Conservation (phyloP, 2,797 vertebrate species). For the Luscinia megarhynchos region DNA sequence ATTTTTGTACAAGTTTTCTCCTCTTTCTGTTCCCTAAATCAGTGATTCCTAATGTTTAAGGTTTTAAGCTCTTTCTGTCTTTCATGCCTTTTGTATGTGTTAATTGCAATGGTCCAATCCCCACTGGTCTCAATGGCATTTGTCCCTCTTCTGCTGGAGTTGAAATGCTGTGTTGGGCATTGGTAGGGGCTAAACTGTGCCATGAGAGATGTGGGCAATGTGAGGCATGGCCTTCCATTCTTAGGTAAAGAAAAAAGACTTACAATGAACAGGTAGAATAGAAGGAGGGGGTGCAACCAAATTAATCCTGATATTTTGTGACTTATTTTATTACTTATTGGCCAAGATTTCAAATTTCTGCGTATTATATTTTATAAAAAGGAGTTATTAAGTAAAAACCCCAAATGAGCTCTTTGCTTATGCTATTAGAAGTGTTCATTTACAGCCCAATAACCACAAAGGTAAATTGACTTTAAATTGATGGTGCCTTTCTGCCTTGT, state of each 20-base stretch:
- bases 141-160: background rate
- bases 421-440: background rate
- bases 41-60: background rate
- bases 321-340: background rate
- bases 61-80: background rate
- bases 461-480: slow-evolving; percentile 19
- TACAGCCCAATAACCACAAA: background rate
- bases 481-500: background rate
- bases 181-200: background rate
- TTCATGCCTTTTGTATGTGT: background rate
- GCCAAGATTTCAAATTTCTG: background rate
- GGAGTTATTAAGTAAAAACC: background rate
- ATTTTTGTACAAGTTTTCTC: background rate
- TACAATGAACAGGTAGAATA: background rate
- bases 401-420: background rate
- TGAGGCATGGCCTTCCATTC: background rate
- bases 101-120: background rate
- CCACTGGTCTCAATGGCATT: background rate
- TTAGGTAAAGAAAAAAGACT: background rate
- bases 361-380: background rate
- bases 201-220: background rate
- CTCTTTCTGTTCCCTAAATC: background rate
- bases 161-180: background rate
- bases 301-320: background rate
- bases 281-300: background rate